phyloP scores from a whole-genome alignment of 2,113 vertebrate species.

The Mesitornis unicolor region DNA sequence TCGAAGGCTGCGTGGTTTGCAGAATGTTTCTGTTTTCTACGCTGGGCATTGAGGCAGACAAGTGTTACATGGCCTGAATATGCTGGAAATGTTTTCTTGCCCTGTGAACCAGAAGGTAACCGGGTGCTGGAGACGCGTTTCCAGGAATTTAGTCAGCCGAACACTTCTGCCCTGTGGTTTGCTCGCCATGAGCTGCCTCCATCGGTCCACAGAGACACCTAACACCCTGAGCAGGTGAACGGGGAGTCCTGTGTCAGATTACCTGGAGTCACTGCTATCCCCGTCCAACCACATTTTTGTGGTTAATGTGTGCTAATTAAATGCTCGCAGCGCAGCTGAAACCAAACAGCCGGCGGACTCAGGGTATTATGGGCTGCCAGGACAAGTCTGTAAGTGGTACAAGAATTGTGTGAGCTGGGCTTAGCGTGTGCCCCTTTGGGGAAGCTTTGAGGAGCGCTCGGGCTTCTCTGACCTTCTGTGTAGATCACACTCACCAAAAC shows the following conservation, averaged over 20 bases:
- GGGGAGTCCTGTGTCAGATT: not conserved
- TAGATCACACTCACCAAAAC: not conserved
- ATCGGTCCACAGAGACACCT: not conserved
- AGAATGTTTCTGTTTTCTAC: not conserved
- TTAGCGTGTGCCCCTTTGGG: rapidly evolving
- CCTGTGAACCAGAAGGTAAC: not conserved
- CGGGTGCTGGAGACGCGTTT: rapidly evolving
- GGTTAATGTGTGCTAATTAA: not conserved
- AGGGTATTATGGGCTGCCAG: rapidly evolving
- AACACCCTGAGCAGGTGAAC: not conserved
- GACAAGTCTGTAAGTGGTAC: not conserved
- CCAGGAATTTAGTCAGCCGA: not conserved
- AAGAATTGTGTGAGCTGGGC: not conserved
- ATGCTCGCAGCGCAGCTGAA: not conserved
- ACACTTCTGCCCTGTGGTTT: not conserved
- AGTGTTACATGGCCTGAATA: not conserved
- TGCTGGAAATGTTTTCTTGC: not conserved
- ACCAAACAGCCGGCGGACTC: rapidly evolving
- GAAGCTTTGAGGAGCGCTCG: not conserved
- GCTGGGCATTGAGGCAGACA: not conserved
- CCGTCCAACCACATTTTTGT: not conserved
- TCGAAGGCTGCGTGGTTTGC: not conserved
- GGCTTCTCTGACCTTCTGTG: not conserved
- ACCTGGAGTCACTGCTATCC: not conserved
- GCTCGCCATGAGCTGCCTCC: not conserved